Base-by-base conservation (phyloP, 2,113 vertebrate species). In the Capreolus pygargus region DNA sequence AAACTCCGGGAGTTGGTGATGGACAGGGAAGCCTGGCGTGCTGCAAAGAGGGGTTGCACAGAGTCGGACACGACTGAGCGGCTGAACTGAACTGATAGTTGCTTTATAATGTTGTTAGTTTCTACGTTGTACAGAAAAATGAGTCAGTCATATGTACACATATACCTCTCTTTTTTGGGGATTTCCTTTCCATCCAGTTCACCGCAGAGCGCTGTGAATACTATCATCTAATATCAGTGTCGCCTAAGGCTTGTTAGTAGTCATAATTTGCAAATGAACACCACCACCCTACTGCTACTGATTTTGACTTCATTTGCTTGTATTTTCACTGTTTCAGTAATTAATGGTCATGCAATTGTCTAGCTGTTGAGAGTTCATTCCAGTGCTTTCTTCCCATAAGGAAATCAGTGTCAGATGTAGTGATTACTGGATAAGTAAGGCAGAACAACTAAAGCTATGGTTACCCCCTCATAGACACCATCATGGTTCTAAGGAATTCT, bases 261-360 rank as follows among this genome's bases (percentile, higher is more conserved):
- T 36, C 5, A 45, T 33, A 39, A 87, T 84, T 94, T 91, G 30
- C 39, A 96, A 91, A 58, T 89, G 52, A 97, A 86, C 74, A 61
- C 17, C 15, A 86, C 6, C 21, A 64, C 1, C 15, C 23, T 39
- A 25, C 8, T 30, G 28, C 15, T 76, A 30, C 14, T 47, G 28
- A 86, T 89, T 96, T 92, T 85, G 2, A 58, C 64, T 94, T 97
- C 11, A 61, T 64, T 95, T 84, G 25, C 39, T 92, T 90, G 3
- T 86, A 67, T 86, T 97, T 79, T 82, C 60, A 61, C 27, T 64
- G 64, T 47, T 90, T 25, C 70, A 78, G 23, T 90, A 84, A 93
- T 76, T 84, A 94, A 96, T 27, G 90, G 2, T n/a, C 74, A 76
- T 52, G 3, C 16, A 76, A 11, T 45, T 50, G 84, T 15, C 15